Evolutionary conservation across 2,113 vertebrate genomes (phyloP).

Genomic region (Copsychus sechellarum): DNA sequence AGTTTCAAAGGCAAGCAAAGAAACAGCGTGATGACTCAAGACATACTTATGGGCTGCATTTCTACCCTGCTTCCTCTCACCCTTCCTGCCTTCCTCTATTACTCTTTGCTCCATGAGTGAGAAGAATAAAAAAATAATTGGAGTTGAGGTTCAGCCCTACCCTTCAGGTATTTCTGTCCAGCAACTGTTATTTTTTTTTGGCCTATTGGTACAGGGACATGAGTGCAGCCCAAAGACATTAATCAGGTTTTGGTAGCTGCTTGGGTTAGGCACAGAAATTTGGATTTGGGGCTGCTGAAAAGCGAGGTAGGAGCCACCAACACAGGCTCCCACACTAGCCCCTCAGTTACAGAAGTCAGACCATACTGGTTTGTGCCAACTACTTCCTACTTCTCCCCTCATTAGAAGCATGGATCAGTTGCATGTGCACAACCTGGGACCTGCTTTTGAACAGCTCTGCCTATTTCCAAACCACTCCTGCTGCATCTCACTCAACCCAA

Average conservation of each 20-base stretch:
- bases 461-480: neutral
- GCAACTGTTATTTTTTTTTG: neutral
- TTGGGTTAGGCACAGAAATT: neutral
- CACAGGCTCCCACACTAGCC: neutral
- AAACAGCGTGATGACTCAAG: neutral
- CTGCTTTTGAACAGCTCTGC: neutral
- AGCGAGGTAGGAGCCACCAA: neutral
- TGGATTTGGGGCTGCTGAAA: neutral
- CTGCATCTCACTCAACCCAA: neutral
- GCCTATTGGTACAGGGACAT: accelerated
- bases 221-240: neutral
- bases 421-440: too few relatives aligned
- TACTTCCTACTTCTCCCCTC: neutral
- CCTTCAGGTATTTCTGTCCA: neutral
- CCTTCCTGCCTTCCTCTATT: neutral
- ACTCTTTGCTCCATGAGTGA: neutral
- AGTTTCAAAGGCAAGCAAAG: neutral
- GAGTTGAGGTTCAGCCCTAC: neutral
- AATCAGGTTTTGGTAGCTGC: neutral
- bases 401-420: neutral
- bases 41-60: neutral
- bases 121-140: neutral
- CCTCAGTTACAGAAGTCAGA: neutral
- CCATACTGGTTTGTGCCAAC: neutral
- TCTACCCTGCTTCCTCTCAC: neutral